Base-by-base conservation (phyloP, 1,140 invertebrate genomes). In the Apis dorsata region DNA sequence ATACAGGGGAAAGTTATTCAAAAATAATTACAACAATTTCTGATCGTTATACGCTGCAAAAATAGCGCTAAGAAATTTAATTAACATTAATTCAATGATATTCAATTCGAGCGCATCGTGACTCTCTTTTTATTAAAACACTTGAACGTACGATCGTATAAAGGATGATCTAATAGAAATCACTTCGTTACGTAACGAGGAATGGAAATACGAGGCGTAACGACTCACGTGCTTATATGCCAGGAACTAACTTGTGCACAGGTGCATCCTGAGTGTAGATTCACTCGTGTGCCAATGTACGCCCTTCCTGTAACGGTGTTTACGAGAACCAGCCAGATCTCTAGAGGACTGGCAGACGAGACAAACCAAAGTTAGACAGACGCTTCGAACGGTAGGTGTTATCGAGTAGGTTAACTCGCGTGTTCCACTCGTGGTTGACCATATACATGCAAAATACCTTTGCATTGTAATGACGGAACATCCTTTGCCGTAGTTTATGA, bases 121-220 rank as follows among this genome's bases (percentile, higher is more conserved):
- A 44, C 5, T 44, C 5, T 44, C 34, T 44, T 44, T 34, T 34
- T 34, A 34, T 4, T 2, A 2, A 28, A 28, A 28, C 28, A 24
- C 15, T 12, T 57, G 19, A 24, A 24, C n/a, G 28, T 34, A 34
- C 2, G 34, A 44, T 34, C 34, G 34, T 34, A 34, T 34, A 34
- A 44, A 44, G 34, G 34, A 44, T 7, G 5, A 44, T 44, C 69
- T 74, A 28, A 70, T 80, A 73, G 59, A 87, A 84, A 86, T 87
- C 69, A 76, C 62, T 78, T 77, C 63, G 85, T 88, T 85, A 88
- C 70, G 78, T 81, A 66, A 80, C 76, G 28, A 57, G 72, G 34
- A 68, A 76, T 68, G 68, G 69, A 84, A 79, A 85, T 79, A 71
- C 55, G 34, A 74, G 44, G 19, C 60, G 34, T 44, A 62, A 74